phyloP scores from a whole-genome alignment of 2,888 invertebrate species.

The Phortica magna region DNA sequence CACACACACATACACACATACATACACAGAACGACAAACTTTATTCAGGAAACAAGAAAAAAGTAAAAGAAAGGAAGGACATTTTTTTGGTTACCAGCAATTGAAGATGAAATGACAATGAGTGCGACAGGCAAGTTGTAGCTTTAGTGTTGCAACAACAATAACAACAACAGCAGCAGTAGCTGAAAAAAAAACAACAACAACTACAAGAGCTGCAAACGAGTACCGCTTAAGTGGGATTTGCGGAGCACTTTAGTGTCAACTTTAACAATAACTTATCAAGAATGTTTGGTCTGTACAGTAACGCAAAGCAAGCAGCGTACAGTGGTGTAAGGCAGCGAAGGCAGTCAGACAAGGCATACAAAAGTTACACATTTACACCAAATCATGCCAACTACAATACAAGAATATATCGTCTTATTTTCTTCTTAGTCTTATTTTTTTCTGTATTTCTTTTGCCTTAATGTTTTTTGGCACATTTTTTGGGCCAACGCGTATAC shows the following conservation, averaged over 20 bases:
- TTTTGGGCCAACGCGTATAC: constrained; percentile 7
- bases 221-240: constrained; percentile 67
- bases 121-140: constrained; percentile 2
- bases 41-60: constrained; percentile 29
- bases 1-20: not conserved
- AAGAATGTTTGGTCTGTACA: constrained; percentile 37
- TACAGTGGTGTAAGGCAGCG: not conserved
- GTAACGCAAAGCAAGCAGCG: not conserved
- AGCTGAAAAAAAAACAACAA: no score
- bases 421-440: constrained; percentile 1
- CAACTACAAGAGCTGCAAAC: not conserved
- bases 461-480: no score
- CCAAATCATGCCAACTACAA: constrained; percentile 3
- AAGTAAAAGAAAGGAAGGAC: constrained; percentile 1
- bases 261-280: constrained; percentile 71
- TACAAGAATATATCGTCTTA: not conserved
- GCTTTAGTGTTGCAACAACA: no score
- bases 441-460: not conserved
- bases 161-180: not conserved
- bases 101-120: constrained; percentile 18
- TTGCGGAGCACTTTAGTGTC: constrained; percentile 69
- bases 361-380: constrained; percentile 5
- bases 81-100: no score
- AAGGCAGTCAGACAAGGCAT: not conserved
- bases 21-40: not conserved